Evolutionary conservation across 2,113 vertebrate species (phyloP), one percentile per base, ranked within the genome.

Genomic region (Lutjanus erythropterus): DNA sequence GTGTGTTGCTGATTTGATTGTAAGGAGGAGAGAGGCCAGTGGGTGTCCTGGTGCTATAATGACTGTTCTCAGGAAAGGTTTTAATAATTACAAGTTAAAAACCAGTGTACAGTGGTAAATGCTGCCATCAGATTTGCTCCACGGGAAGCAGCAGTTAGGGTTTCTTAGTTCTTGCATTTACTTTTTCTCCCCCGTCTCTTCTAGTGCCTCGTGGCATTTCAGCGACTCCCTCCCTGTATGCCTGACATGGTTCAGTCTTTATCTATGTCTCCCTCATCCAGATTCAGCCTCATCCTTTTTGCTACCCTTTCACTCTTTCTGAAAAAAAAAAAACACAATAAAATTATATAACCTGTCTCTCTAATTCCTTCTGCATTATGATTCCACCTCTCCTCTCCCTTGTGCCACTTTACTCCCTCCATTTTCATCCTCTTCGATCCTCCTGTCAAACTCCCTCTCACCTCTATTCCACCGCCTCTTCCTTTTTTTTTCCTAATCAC

Each of bases 281-380:
- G 15, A 56, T 58, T 79, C 71, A 72, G 1, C 21, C 25, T 78
- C 18, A 73, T 73, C 44, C 16, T 71, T 81, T 88, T 61, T 75
- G 31, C 66, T 76, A 59, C 31, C 66, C 33, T 87, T 79, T 82
- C 70, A 15, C 68, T 61, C 59, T 64, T 77, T 58, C 19, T 12
- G 18, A 3, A 80, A 83, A 60, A 73, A 70, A 86, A 61, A 64
- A 73, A 80, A 64, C 41, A 69, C 53, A 78, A 80, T 69, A 65
- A 39, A 80, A 87, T 89, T 80, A 85, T 69, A 77, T 83, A 81
- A 84, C 81, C 68, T 75, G 75, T 76, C 84, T 71, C 44, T 79
- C 61, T 80, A 83, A 88, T 86, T 87, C 78, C 46, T 83, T 80
- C 66, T 69, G 66, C 74, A 78, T 84, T 69, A 72, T 75, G 71